phyloP scores from a whole-genome alignment of 2,888 invertebrate genomes.

The Sycophila texana region DNA sequence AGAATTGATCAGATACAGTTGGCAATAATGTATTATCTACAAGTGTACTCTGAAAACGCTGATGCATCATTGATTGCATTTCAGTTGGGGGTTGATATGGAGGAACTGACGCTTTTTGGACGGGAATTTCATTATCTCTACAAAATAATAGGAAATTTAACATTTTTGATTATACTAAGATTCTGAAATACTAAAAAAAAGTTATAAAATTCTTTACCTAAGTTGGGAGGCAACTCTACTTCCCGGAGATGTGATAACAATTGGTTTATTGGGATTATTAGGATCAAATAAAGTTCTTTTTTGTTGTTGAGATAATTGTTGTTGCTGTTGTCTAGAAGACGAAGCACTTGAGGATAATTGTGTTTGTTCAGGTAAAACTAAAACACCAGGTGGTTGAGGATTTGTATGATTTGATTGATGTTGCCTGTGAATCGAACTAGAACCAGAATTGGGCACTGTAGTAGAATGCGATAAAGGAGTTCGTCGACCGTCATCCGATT shows the following conservation, averaged over 20 bases:
- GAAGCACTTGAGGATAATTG: slow-evolving; percentile 57
- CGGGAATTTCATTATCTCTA: slow-evolving; percentile 66
- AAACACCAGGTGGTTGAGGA: slow-evolving; percentile 73
- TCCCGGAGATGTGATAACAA: slow-evolving; percentile 79
- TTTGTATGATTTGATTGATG: slow-evolving; percentile 60
- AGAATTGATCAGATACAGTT: slow-evolving; percentile 76
- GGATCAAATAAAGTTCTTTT: slow-evolving; percentile 80
- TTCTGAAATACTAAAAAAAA: neutral
- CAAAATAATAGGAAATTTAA: slow-evolving; percentile 33
- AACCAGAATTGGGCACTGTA: slow-evolving; percentile 61
- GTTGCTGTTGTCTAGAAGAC: slow-evolving; percentile 61
- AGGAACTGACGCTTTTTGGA: slow-evolving; percentile 64
- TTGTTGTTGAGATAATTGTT: slow-evolving; percentile 62
- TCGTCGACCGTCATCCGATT: slow-evolving; percentile 70
- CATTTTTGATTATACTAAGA: neutral
- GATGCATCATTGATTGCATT: slow-evolving; percentile 60
- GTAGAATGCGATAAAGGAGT: slow-evolving; percentile 65
- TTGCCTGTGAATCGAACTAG: slow-evolving; percentile 59
- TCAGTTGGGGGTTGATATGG: slow-evolving; percentile 66
- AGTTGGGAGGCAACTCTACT: slow-evolving; percentile 70
- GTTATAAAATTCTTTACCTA: slow-evolving; percentile 60
- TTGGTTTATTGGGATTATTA: slow-evolving; percentile 84
- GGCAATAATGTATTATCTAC: slow-evolving; percentile 63
- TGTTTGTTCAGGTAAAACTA: slow-evolving; percentile 73
- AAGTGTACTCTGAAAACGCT: slow-evolving; percentile 65